Percentiles rank a stretch among this genome's conserved stretches.
Evolutionary conservation across 2,113 vertebrate genomes (phyloP).

Genomic region (Guaruba guarouba): DNA sequence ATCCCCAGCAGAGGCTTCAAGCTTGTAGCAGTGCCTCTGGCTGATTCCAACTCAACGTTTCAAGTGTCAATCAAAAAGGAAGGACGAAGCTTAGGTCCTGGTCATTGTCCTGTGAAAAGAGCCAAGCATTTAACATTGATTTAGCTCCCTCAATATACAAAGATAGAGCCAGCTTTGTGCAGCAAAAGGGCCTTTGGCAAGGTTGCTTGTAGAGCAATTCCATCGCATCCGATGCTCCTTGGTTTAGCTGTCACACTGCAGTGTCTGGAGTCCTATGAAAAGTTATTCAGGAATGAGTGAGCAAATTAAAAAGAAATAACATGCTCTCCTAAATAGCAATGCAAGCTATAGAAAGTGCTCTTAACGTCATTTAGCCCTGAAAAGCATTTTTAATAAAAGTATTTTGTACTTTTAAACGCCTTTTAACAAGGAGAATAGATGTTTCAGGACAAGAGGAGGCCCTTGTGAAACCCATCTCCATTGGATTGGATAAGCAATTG

Average conservation of each 20-base stretch:
- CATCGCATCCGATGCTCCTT: constrained; percentile 83
- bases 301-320: constrained; percentile 85
- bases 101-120: constrained; percentile 98
- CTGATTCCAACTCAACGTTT: constrained; percentile 96
- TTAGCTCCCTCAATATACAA: constrained; percentile 93
- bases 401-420: constrained; percentile 64
- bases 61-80: constrained; percentile 98
- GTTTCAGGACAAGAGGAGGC: constrained; percentile 3
- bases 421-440: constrained; percentile 54
- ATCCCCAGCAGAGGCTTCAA: constrained; percentile 92
- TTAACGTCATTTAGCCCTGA: constrained; percentile 80
- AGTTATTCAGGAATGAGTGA: constrained; percentile 85
- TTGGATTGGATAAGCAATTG: background rate
- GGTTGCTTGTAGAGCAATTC: constrained; percentile 97
- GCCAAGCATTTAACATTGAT: constrained; percentile 97
- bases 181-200: constrained; percentile 94
- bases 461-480: background rate
- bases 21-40: constrained; percentile 96
- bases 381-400: constrained; percentile 72
- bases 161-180: constrained; percentile 89
- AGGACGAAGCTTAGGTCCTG: constrained; percentile 90
- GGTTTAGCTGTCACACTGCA: constrained; percentile 87
- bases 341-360: constrained; percentile 64
- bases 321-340: constrained; percentile 79
- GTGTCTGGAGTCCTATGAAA: constrained; percentile 85